These are phyloP conservation scores for Chaetura pelagica DNA, from an alignment of 2,113 vertebrate species.

Conservation along the genomic window DNA sequence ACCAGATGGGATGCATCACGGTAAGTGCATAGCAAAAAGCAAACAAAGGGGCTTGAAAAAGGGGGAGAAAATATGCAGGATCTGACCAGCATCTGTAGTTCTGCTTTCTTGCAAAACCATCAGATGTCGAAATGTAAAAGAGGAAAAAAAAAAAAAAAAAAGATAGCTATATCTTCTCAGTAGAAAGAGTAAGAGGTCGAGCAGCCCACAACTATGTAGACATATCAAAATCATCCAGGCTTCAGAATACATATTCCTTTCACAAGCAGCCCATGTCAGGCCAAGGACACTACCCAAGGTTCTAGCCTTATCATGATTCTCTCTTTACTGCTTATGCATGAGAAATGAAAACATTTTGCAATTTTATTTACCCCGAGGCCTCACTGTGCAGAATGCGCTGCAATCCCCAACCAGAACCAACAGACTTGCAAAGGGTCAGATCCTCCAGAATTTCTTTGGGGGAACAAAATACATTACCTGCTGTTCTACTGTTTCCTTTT, in stretches of 20 bases:
- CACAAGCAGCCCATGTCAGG: background rate
- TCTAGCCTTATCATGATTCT: background rate
- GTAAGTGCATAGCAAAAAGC: background rate
- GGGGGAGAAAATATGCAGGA: background rate
- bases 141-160: background rate
- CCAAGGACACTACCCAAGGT: background rate
- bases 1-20: slow-evolving; percentile 40
- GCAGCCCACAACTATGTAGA: background rate
- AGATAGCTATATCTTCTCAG: background rate
- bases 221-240: background rate
- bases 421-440: background rate
- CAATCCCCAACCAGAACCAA: background rate
- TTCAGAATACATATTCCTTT: background rate
- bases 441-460: background rate
- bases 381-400: background rate
- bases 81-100: background rate
- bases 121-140: background rate
- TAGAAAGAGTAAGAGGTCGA: background rate
- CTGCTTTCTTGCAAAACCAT: slow-evolving; percentile 18
- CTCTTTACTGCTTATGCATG: background rate
- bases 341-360: background rate
- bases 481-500: background rate
- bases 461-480: background rate
- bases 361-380: background rate
- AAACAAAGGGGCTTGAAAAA: slow-evolving; percentile 16